Evolutionary conservation across 2,888 invertebrate species (phyloP).

Genomic region (Eristalinus aeneus): DNA sequence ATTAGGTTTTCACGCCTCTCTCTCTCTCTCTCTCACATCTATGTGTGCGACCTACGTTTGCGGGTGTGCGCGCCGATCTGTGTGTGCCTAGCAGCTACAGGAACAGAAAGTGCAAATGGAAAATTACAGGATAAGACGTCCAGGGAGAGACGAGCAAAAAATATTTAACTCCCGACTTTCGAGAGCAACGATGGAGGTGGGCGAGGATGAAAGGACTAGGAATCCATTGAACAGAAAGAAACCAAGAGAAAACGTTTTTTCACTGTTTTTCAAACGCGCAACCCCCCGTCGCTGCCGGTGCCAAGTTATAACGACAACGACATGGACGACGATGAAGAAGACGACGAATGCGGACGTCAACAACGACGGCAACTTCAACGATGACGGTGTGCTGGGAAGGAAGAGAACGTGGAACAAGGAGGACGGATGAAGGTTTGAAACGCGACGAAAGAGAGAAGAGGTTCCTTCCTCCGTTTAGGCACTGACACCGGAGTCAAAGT

Average conservation of each 20-base stretch:
- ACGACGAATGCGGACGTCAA: constrained; percentile 6
- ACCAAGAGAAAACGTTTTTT: not conserved
- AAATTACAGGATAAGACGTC: constrained; percentile 38
- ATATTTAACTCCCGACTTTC: constrained; percentile 36
- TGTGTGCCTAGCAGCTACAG: not conserved
- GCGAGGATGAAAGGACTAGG: not conserved
- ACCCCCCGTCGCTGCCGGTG: not conserved
- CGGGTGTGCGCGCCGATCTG: not conserved
- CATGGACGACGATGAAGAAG: not conserved
- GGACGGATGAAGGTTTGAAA: not conserved
- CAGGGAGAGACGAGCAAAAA: constrained; percentile 9
- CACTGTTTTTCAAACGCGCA: constrained; percentile 29
- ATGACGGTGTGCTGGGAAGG: not conserved
- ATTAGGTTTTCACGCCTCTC: constrained; percentile 50
- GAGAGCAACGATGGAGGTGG: not conserved
- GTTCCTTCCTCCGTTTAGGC: constrained; percentile 40
- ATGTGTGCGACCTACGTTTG: not conserved
- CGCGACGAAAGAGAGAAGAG: constrained; percentile 4
- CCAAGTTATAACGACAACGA: constrained; percentile 5
- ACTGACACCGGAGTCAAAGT: constrained; percentile 26
- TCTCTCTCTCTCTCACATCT: not conserved
- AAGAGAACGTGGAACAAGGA: not conserved
- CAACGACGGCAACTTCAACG: constrained; percentile 3
- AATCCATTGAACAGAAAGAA: constrained; percentile 42
- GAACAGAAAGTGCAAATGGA: constrained; percentile 54